Base-by-base conservation (phyloP, 2,888 invertebrate genomes). In the Pyralis farinalis region DNA sequence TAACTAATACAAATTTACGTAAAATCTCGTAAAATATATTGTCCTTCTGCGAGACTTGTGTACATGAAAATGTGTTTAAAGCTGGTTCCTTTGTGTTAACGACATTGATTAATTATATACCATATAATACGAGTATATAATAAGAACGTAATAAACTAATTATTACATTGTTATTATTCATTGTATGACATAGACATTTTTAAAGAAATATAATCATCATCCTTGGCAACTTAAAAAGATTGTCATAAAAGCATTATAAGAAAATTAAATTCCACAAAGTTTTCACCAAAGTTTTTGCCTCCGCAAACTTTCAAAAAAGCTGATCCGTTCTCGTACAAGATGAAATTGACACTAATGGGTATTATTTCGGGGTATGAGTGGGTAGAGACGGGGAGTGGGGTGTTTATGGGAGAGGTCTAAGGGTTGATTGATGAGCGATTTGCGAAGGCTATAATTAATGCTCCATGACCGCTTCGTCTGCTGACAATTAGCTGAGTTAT, bases 361-460 rank as follows among this genome's bases (percentile, higher is more conserved):
- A 60, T 66, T 68, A 67, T 71, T 61, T 48, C 47, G 40, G 47
- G 49, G 48, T 48, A 47, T 49, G 41, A 40, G 45, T 37, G 42
- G 37, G 37, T 9, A 21, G 37, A 45, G 48, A 27, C 37, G 37
- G 48, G 36, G 40, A 49, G 37, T 52, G 57, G 50, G 50, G 43
- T 46, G 46, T 51, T 25, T 25, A 25, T 50, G 30, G 37, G 37
- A 29, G 30, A 9, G 30, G 27, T 21, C 12, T 21, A 30, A 30
- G 28, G 33, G 39, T 61, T 78, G 81, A 84, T 81, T 78, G 78
- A 83, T 82, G 75, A 63, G 55, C 71, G 66, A 66, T 70, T 64
- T 59, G 54, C 63, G 57, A 59, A 65, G 61, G 53, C 58, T 60
- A 67, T 80, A 82, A 82, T 81, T 82, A 80, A 80, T 75, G 80